Base-by-base conservation (phyloP, 2,888 invertebrate species). In the Microdon myrmicae region DNA sequence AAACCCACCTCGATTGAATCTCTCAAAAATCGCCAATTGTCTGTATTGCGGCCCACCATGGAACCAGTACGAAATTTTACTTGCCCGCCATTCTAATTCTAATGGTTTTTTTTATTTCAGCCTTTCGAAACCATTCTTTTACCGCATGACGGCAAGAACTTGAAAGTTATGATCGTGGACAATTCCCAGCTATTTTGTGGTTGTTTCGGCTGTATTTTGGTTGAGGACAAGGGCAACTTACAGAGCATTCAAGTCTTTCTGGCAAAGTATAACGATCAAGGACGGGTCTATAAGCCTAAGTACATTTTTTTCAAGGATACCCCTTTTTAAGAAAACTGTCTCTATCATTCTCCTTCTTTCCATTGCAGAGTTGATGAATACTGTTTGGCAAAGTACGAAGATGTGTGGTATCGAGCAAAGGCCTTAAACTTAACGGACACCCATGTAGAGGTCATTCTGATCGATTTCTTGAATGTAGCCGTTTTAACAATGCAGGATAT, bases 391-490 rank as follows among this genome's bases (percentile, higher is more conserved):
- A 67, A 59, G 8, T 72, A 25, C 28, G 68, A 72, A 29, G 60
- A 64, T 12, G 66, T 51, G 4, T 72, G 72, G 72, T 71, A 71
- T 66, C 71, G 72, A 4, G 72, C 69, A n/a, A 71, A 69, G 35
- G 72, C 61, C 0, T 43, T 67, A 1, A 56, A 44, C 25, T 7
- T 66, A 3, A 59, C 66, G 4, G 29, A 41, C 1, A 38, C 66
- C 22, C 31, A 44, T 12, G 68, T 67, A 20, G 48, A 61, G 14
- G 70, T 72, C 1, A 55, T 71, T 5, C 71, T 71, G 14, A 67
- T 71, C n/a, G 72, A 72, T 47, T 71, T 69, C 22, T 56, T 70
- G 1, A 72, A 72, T 32, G 72, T 71, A 41, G 49, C 49, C 4
- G 41, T 53, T 16, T 23, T 72, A 12, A 34, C 43, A 2, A 54